phyloP scores from a whole-genome alignment of 2,797 vertebrate genomes.

The Percopsis omiscomaycus region DNA sequence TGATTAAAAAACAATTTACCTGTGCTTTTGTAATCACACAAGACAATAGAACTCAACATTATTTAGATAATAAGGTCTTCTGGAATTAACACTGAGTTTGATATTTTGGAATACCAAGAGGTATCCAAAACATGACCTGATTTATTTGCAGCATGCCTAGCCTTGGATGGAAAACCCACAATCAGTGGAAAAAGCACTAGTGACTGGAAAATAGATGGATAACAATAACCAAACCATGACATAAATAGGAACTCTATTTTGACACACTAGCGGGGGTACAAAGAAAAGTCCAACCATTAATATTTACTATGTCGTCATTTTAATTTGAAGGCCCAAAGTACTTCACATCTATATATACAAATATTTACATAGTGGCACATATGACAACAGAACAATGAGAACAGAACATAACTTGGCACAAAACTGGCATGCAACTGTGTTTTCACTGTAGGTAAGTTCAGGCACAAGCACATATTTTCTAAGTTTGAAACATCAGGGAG shows the following conservation, averaged over 20 bases:
- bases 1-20: neutral
- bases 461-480: conserved; percentile 23
- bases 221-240: conserved; percentile 14
- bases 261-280: neutral
- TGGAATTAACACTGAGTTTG: neutral
- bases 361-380: conserved; percentile 49
- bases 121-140: conserved; percentile 11
- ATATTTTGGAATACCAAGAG: conserved; percentile 17
- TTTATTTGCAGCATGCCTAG: conserved; percentile 16
- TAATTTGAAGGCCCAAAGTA: conserved; percentile 39
- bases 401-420: conserved; percentile 38
- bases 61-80: no score
- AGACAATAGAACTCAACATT: no score
- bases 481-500: conserved; percentile 4
- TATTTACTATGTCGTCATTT: conserved; percentile 17
- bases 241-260: conserved; percentile 3
- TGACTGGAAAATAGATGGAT: conserved; percentile 22
- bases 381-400: conserved; percentile 26
- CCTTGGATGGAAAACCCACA: conserved; percentile 18
- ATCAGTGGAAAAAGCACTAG: conserved; percentile 23
- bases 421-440: conserved; percentile 37
- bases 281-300: neutral
- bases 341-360: conserved; percentile 45
- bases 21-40: neutral
- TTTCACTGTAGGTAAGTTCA: conserved; percentile 12